Evolutionary conservation across 1,140 invertebrate genomes (phyloP).

Genomic region (Zaprionus ghesquierei): DNA sequence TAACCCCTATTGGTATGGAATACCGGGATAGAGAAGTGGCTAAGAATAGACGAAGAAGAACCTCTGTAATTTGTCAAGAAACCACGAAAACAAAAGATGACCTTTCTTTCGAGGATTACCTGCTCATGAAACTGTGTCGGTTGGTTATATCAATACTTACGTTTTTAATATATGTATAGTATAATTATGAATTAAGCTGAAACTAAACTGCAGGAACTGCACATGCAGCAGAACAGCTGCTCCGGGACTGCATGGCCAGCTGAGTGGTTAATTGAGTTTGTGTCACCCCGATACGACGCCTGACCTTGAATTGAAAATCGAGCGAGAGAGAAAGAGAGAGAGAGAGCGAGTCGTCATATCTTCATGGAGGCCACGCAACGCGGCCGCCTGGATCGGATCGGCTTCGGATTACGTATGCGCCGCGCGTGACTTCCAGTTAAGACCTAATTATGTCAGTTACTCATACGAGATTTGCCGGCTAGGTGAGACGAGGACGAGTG

Average conservation of each 20-base stretch:
- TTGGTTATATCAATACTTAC: no score
- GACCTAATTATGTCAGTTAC: slow-evolving; percentile 79
- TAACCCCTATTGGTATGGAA: background rate
- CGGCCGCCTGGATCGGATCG: background rate
- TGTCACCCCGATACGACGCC: slow-evolving; percentile 36
- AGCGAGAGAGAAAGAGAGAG: background rate
- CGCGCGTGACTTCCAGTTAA: slow-evolving; percentile 77
- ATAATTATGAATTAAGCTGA: background rate
- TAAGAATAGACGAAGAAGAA: background rate
- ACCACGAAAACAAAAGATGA: background rate
- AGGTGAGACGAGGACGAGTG: background rate
- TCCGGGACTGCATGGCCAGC: background rate
- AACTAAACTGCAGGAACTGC: background rate
- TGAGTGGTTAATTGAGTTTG: slow-evolving; percentile 42
- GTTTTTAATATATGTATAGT: no score
- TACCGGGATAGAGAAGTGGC: background rate
- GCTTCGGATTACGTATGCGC: slow-evolving; percentile 68
- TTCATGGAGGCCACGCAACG: background rate
- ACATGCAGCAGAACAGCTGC: background rate
- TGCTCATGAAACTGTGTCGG: background rate
- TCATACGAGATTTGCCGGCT: slow-evolving; percentile 67
- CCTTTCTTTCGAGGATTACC: background rate
- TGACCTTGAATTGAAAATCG: slow-evolving; percentile 60
- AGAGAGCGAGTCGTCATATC: background rate
- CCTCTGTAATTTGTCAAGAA: slow-evolving; percentile 7